Base-by-base conservation (phyloP, 1,140 invertebrate genomes). In the Macrobrachium rosenbergii region DNA sequence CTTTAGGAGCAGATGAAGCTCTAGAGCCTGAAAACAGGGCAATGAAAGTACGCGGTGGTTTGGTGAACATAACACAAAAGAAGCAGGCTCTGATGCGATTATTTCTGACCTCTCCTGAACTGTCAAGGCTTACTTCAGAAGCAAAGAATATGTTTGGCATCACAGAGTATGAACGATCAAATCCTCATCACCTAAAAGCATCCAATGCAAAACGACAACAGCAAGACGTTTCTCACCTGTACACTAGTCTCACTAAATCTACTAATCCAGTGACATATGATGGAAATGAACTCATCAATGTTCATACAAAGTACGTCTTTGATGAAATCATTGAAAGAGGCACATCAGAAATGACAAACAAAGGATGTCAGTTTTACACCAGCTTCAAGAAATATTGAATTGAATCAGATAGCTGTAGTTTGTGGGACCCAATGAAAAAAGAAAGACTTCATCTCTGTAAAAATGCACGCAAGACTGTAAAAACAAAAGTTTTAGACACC, bases 201-300 rank as follows among this genome's bases (percentile, higher is more conserved):
- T 75, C 72, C 72, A 75, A 75, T 2, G 72, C 72, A 28, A 75
- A 75, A 75, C 6, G 28, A 19, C 72, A 75, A 75, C 72, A 6
- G 28, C 72, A 75, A 75, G 72, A 75, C 28, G 19, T 75, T 75
- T 2, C 17, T n/a, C 72, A 28, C 72, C 28, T 75, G 72, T 75
- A 75, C 28, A 28, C 72, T 28, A 75, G 72, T 28, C 72, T 76
- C 73, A 21, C 23, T 45, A 76, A 23, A 76, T 76, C 6, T 76
- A 76, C 73, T 76, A 28, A 76, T 76, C 73, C 73, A 76, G 73
- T 76, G 73, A 76, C 73, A 76, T 76, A 76, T 76, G 52, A 52
- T 0, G 73, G 0, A 76, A 76, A 76, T 45, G 73, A 76, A 23
- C 37, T 58, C 73, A 23, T 28, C 73, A 76, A 52, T 52, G 52